Conservation (phyloP, 2,113 vertebrate genomes). For the Zosterops pallidus region DNA sequence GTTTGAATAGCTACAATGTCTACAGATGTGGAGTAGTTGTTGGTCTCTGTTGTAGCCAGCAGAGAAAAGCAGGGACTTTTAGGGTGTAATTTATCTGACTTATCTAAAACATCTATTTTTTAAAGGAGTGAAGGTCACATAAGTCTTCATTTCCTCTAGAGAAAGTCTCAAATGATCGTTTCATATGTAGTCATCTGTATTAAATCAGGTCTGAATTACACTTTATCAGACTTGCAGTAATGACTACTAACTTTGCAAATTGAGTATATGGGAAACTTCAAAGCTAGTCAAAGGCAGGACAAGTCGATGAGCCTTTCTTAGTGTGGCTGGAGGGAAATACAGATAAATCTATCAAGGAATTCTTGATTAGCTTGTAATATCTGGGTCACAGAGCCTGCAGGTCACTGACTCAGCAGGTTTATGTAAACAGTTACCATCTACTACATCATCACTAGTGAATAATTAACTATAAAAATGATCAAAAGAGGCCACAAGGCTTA, state of each 20-base stretch:
- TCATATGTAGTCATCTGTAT: not conserved
- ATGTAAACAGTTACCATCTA: not conserved
- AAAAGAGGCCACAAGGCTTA: not conserved
- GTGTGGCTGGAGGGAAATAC: not conserved
- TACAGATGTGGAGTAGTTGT: not conserved
- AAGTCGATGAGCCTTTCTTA: not conserved
- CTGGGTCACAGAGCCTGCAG: not conserved
- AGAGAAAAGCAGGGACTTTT: not conserved
- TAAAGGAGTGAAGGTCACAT: not conserved
- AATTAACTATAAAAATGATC: not conserved
- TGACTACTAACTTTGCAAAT: not conserved
- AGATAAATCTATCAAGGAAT: not conserved
- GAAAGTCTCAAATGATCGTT: not conserved
- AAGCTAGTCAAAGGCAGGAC: not conserved
- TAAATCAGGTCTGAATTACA: not conserved
- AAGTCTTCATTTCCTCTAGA: constrained; percentile 1
- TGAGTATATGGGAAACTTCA: not conserved
- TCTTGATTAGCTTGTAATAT: constrained; percentile 4
- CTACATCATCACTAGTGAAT: not conserved
- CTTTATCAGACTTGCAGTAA: not conserved
- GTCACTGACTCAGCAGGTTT: not conserved
- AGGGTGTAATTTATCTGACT: not conserved
- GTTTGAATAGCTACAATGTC: not conserved
- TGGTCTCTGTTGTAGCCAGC: not conserved
- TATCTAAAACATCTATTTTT: not conserved